phyloP scores from a whole-genome alignment of 2,797 vertebrate species.

The Rhyacichthys aspro region DNA sequence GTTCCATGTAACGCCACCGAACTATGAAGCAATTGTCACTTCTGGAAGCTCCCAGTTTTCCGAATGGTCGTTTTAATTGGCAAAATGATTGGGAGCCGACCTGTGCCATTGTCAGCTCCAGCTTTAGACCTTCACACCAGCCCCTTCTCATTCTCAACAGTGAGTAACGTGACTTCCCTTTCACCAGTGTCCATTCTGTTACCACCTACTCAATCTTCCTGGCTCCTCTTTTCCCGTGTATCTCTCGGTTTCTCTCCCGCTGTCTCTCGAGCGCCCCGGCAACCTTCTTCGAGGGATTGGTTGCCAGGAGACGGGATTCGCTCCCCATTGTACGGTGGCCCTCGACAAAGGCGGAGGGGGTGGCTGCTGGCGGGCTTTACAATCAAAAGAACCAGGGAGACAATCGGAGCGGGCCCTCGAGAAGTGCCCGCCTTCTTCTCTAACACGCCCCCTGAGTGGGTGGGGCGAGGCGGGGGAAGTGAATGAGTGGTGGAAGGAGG shows the following conservation, averaged over 20 bases:
- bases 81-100: conserved; percentile 2
- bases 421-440: background rate
- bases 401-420: conserved; percentile 44
- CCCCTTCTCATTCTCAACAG: conserved; percentile 26
- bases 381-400: conserved; percentile 63
- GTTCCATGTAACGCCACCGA: background rate
- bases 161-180: conserved; percentile 12
- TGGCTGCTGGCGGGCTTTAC: conserved; percentile 49
- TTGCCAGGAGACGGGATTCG: conserved; percentile 85
- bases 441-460: background rate
- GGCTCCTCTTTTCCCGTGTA: conserved; percentile 28
- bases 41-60: background rate
- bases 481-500: conserved; percentile 37
- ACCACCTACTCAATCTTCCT: conserved; percentile 25
- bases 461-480: conserved; percentile 7
- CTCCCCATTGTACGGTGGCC: conserved; percentile 77
- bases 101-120: background rate
- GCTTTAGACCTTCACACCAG: conserved; percentile 12
- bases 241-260: conserved; percentile 29
- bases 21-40: background rate
- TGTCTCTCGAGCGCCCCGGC: conserved; percentile 65
- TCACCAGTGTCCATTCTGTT: conserved; percentile 23
- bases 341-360: conserved; percentile 65
- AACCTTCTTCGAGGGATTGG: conserved; percentile 78
- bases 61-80: conserved; percentile 4